Percentiles rank a stretch among this genome's conserved stretches.
Evolutionary conservation across 2,888 invertebrate species (phyloP).

Genomic region (Microctonus hyperodae): DNA sequence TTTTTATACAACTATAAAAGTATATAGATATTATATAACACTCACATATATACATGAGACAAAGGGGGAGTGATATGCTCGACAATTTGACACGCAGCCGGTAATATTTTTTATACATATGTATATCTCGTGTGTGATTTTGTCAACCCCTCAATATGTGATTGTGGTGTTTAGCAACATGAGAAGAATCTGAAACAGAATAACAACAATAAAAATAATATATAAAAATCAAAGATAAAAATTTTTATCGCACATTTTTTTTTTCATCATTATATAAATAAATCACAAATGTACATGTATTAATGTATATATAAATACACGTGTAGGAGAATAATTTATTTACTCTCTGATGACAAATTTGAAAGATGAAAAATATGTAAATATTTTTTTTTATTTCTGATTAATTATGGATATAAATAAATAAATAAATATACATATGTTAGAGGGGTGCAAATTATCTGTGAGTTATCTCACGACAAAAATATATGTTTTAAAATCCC

Average conservation of each 20-base stretch:
- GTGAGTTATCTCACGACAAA: no score
- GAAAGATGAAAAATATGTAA: not conserved
- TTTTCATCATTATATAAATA: slow-evolving; percentile 1
- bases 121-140: slow-evolving; percentile 37
- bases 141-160: slow-evolving; percentile 23
- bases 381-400: not conserved
- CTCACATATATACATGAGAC: not conserved
- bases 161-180: slow-evolving; percentile 9
- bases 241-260: slow-evolving; percentile 1
- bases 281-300: not conserved
- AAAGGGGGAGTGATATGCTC: slow-evolving; percentile 30
- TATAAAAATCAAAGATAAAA: not conserved
- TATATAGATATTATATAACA: not conserved
- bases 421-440: no score
- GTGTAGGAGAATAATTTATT: not conserved
- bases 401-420: not conserved
- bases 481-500: no score
- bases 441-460: no score
- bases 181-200: slow-evolving; percentile 2
- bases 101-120: slow-evolving; percentile 1
- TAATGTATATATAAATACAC: not conserved
- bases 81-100: slow-evolving; percentile 39
- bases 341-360: not conserved
- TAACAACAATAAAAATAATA: not conserved
- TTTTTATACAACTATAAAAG: not conserved